Base-by-base conservation (phyloP, 2,888 invertebrate species). In the Diaphora mendica region DNA sequence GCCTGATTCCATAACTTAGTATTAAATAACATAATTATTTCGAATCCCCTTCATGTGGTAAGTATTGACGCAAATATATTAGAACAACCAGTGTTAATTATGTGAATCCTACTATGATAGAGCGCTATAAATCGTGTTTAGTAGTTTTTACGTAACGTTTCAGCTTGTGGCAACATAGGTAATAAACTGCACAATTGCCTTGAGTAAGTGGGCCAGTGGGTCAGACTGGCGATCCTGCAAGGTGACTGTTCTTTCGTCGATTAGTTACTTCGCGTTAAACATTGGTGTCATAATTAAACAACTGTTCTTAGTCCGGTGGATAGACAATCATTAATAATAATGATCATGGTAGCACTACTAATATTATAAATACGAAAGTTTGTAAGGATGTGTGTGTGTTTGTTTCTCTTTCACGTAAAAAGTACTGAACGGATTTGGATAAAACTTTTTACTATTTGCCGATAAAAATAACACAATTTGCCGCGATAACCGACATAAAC, bases 161-260 rank as follows among this genome's bases (percentile, higher is more conserved):
- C 73, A 73, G 68, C 20, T 72, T 17, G 42, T 33, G 68, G 67
- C 30, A 35, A 48, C 39, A 59, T 64, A 64, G 64, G 30, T 23
- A 66, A 48, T 64, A 64, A 68, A 71, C 30, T 55, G 39, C 59
- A 23, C 30, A 66, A 72, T 74, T 67, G 73, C 78, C 79, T 79
- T 77, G 71, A 65, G 75, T 13, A 86, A 75, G 70, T 81, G 55
- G 85, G 87, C 77, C 83, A 87, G 73, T 77, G 75, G 79, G 86
- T 77, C 87, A 69, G 55, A 64, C 85, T 59, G 59, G 66, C 75
- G 79, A 77, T 86, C 84, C 87, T 85, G 86, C 85, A 79, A 78
- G 82, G 79, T 81, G 71, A 71, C 72, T 75, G 48, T 71, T 70
- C 72, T 44, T 23, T 39, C 7, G 69, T 72, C 74, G 48, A 76